A percentile compares a stretch with the other conserved stretches of the same genome.
phyloP scores from a whole-genome alignment of 2,797 vertebrate genomes.

The Manis crassicaudata region DNA sequence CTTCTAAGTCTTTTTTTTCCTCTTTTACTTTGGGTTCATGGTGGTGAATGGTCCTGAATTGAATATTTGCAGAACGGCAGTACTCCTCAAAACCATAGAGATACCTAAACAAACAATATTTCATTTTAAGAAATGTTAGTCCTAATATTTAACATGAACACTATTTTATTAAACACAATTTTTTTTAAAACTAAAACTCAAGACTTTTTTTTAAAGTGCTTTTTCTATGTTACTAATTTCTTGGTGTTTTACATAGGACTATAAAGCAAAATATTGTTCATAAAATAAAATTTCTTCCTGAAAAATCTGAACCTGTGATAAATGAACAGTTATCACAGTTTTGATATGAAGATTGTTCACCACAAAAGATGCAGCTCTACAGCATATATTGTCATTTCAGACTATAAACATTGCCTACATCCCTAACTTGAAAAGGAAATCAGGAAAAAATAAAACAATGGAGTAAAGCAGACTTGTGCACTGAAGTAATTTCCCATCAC shows the following conservation, averaged over 20 bases:
- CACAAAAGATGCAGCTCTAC: background rate
- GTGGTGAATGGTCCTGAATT: conserved; percentile 97
- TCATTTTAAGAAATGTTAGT: conserved; percentile 43
- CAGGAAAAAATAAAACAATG: background rate
- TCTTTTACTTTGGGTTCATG: conserved; percentile 92
- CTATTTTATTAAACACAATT: background rate
- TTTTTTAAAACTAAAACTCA: background rate
- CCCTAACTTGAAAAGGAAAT: conserved; percentile 23
- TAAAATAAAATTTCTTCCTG: conserved; percentile 1
- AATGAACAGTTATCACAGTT: background rate
- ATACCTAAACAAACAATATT: conserved; percentile 88
- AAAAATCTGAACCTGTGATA: conserved; percentile 10
- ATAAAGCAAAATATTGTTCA: background rate
- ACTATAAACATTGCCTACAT: background rate
- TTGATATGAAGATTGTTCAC: background rate
- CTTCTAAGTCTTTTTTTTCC: conserved; percentile 82
- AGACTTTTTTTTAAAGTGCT: background rate
- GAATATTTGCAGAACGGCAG: conserved; percentile 95
- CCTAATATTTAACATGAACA: conserved; percentile 24
- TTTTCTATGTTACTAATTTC: conserved; percentile 28
- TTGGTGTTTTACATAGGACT: background rate
- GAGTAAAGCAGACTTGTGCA: background rate
- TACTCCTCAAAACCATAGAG: conserved; percentile 99
- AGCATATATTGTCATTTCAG: background rate
- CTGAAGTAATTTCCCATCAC: background rate